Conservation (phyloP, 2,113 vertebrate species). For the Chamaetylas fuelleborni region DNA sequence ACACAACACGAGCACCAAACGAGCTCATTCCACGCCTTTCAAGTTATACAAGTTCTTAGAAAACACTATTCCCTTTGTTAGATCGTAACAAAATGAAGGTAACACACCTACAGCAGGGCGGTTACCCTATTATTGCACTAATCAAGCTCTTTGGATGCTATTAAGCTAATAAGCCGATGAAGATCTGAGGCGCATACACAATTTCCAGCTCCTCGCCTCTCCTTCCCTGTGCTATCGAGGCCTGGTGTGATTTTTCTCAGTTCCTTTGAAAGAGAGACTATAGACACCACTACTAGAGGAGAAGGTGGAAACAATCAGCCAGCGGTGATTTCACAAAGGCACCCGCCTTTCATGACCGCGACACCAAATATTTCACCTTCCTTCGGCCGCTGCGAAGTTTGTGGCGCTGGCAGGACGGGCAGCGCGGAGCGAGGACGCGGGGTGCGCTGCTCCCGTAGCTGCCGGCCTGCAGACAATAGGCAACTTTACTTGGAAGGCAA, state of each 20-base stretch:
- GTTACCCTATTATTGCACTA: constrained; percentile 61
- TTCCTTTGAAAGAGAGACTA: constrained; percentile 29
- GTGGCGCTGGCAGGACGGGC: background rate
- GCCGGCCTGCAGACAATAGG: constrained; percentile 52
- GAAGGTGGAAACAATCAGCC: constrained; percentile 44
- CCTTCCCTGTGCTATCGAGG: constrained; percentile 27
- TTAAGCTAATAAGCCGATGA: constrained; percentile 58
- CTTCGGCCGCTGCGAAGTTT: constrained; percentile 14
- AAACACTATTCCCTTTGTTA: constrained; percentile 61
- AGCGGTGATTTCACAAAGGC: constrained; percentile 29
- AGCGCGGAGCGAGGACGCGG: background rate
- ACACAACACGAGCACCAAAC: constrained; percentile 42
- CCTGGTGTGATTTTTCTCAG: constrained; percentile 64
- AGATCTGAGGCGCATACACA: constrained; percentile 54
- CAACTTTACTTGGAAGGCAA: constrained; percentile 47
- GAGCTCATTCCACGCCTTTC: constrained; percentile 42
- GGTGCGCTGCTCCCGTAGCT: background rate
- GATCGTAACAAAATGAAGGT: constrained; percentile 33
- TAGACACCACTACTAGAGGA: background rate
- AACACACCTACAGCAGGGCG: constrained; percentile 46
- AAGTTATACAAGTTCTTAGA: constrained; percentile 64
- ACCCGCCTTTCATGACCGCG: constrained; percentile 13
- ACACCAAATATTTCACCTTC: constrained; percentile 46
- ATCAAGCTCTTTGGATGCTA: constrained; percentile 59
- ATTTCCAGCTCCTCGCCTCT: constrained; percentile 34